Evolutionary conservation across 2,888 invertebrate species (phyloP).

Genomic region (Caenorhabditis sp.): DNA sequence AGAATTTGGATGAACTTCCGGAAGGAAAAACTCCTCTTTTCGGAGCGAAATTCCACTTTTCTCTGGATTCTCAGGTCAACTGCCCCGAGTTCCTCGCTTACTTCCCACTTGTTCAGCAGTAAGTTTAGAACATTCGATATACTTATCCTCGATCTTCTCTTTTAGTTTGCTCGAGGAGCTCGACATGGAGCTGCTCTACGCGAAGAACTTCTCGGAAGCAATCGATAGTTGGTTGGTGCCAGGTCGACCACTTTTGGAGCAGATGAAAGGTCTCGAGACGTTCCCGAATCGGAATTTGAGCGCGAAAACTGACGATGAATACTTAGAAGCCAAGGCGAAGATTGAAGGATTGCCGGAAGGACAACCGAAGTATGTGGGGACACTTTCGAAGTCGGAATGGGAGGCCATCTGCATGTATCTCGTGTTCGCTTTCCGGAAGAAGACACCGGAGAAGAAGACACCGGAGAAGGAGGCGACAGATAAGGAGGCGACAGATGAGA

Average conservation of each 20-base stretch:
- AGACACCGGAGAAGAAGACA: conserved; percentile 31
- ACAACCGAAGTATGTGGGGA: conserved; percentile 75
- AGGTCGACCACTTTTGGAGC: conserved; percentile 41
- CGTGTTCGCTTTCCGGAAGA: conserved; percentile 80
- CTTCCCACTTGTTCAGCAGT: conserved; percentile 87
- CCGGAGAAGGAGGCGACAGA: conserved; percentile 27
- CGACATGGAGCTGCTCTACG: conserved; percentile 80
- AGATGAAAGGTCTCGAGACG: conserved; percentile 77
- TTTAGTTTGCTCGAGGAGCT: conserved; percentile 78
- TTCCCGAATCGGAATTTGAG: conserved; percentile 76
- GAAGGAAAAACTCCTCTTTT: conserved; percentile 88
- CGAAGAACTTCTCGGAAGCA: conserved; percentile 77
- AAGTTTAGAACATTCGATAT: too few relatives aligned
- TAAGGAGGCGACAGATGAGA: not conserved
- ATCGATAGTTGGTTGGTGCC: conserved; percentile 61
- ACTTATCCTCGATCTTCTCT: too few relatives aligned
- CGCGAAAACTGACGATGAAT: conserved; percentile 48
- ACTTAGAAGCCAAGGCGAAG: conserved; percentile 36
- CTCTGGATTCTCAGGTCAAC: conserved; percentile 94
- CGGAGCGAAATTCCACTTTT: conserved; percentile 96
- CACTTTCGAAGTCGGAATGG: conserved; percentile 82
- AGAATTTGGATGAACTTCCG: conserved; percentile 73
- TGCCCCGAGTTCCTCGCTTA: conserved; percentile 99
- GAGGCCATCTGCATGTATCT: conserved; percentile 82
- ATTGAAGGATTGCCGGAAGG: conserved; percentile 33